phyloP scores from a whole-genome alignment of 2,797 vertebrate genomes.

The Mycteria americana region DNA sequence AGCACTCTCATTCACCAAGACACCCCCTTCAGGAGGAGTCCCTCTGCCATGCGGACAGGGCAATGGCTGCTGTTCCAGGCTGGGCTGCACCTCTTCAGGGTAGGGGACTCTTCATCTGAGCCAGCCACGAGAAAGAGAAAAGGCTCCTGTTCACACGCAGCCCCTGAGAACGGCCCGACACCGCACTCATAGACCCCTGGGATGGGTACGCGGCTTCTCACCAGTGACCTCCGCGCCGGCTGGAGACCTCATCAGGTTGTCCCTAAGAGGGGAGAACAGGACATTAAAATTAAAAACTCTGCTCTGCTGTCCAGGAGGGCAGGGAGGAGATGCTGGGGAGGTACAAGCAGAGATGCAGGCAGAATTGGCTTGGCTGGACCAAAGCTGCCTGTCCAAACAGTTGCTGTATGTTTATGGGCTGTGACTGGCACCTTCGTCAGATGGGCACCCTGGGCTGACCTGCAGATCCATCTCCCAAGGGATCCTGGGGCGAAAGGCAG shows the following conservation, averaged over 20 bases:
- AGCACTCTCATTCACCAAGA: background rate
- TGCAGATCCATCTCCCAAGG: background rate
- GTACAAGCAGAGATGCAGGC: background rate
- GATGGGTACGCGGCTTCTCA: background rate
- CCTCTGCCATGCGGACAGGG: background rate
- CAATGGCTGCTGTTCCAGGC: background rate
- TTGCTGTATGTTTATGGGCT: fast-evolving
- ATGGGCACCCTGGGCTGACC: background rate
- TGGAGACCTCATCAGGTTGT: background rate
- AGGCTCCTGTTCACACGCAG: background rate
- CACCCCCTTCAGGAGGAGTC: background rate
- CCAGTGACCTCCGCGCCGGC: fast-evolving
- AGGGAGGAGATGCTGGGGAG: background rate
- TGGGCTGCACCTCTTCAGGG: background rate
- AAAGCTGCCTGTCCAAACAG: background rate
- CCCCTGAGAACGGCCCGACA: background rate
- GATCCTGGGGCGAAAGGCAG: background rate
- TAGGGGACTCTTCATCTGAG: background rate
- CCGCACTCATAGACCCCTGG: fast-evolving
- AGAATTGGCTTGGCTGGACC: background rate
- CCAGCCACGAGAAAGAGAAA: background rate
- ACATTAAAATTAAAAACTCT: background rate
- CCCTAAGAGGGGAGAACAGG: background rate
- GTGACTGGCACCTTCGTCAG: background rate
- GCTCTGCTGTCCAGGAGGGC: background rate